These are phyloP conservation scores for Callithrix jacchus DNA, from an alignment of 2,113 vertebrate species.

Conservation along the genomic window DNA sequence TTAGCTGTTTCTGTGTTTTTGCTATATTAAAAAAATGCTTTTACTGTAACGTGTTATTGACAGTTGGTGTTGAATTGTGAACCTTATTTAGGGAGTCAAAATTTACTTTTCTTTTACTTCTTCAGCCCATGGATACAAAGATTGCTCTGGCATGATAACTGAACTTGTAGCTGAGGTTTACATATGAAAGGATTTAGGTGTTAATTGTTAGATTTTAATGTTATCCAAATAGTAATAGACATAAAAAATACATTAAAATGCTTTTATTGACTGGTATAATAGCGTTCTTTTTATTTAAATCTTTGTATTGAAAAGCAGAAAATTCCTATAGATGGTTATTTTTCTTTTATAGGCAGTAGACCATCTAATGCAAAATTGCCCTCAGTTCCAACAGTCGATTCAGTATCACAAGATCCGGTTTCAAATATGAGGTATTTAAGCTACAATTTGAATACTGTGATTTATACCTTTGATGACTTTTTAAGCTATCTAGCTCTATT, in stretches of 20 bases:
- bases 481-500: neutral
- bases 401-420: conserved; percentile 92
- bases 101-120: neutral
- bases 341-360: conserved; percentile 85
- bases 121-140: neutral
- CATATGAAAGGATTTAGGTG: neutral
- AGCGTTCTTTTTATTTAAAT: conserved; percentile 8
- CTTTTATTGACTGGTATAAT: neutral
- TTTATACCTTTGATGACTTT: conserved; percentile 2
- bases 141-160: neutral
- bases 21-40: conserved; percentile 5
- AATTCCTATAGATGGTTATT: conserved; percentile 10
- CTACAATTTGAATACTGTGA: neutral
- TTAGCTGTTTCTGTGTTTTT: neutral
- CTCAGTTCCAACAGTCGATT: conserved; percentile 93
- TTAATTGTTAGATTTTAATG: conserved; percentile 49
- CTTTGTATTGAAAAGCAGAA: conserved; percentile 17
- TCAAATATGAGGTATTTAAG: conserved; percentile 95
- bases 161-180: neutral
- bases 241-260: conserved; percentile 8
- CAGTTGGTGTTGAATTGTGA: neutral
- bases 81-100: neutral
- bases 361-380: conserved; percentile 93
- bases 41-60: neutral
- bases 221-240: neutral